These are phyloP conservation scores for Galerucella pusilla DNA, from an alignment of 2,888 invertebrate genomes.

Conservation along the genomic window DNA sequence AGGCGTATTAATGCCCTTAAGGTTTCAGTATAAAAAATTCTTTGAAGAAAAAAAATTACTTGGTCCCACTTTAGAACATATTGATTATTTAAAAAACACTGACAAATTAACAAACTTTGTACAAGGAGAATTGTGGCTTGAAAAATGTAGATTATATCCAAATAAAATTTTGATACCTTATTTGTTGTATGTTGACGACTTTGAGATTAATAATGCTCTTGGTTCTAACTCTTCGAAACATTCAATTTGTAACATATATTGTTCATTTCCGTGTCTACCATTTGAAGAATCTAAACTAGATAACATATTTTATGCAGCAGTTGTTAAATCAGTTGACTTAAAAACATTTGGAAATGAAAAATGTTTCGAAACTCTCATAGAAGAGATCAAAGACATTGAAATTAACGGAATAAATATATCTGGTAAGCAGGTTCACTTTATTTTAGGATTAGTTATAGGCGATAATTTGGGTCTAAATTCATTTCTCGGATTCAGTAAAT, in stretches of 20 bases:
- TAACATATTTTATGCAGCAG: slow-evolving; percentile 45
- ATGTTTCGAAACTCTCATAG: slow-evolving; percentile 16
- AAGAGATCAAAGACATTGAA: neutral
- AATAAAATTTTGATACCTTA: slow-evolving; percentile 45
- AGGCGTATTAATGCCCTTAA: slow-evolving; percentile 60
- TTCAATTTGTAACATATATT: slow-evolving; percentile 48
- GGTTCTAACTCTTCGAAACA: slow-evolving; percentile 45
- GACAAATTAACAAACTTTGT: slow-evolving; percentile 34
- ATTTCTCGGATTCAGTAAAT: slow-evolving; percentile 43
- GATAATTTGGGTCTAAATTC: slow-evolving; percentile 48
- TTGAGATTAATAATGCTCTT: slow-evolving; percentile 45
- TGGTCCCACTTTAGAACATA: neutral
- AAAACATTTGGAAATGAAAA: slow-evolving; percentile 39
- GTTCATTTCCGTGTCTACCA: slow-evolving; percentile 49
- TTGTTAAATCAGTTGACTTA: slow-evolving; percentile 45
- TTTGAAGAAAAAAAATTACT: neutral
- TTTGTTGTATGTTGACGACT: slow-evolving; percentile 39
- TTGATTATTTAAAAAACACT: neutral
- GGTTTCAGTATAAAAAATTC: neutral
- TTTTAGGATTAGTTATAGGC: slow-evolving; percentile 43
- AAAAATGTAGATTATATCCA: slow-evolving; percentile 43
- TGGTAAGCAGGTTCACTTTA: slow-evolving; percentile 40
- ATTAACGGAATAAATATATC: neutral
- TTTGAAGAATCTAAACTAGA: slow-evolving; percentile 45
- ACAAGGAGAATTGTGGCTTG: slow-evolving; percentile 48